Evolutionary conservation across 2,888 invertebrate species (phyloP).

Genomic region (Druceiella hillmani): DNA sequence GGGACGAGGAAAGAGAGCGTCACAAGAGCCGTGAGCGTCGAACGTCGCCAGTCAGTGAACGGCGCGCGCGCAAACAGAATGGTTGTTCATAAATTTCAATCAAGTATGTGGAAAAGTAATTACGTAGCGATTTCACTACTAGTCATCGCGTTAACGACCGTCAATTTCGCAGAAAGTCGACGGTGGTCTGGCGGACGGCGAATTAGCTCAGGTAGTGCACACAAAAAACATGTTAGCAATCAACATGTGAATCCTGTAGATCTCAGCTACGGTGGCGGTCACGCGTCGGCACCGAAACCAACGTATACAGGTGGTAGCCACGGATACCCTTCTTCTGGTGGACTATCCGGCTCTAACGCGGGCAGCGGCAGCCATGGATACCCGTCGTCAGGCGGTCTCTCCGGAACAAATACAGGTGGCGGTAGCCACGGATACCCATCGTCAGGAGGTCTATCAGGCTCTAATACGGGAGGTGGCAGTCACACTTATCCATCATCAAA

Average conservation of each 20-base stretch:
- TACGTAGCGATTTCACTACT: neutral
- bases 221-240: too few species aligned
- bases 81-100: too few species aligned
- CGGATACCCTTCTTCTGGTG: constrained; percentile 31
- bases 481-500: constrained; percentile 21
- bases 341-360: constrained; percentile 7
- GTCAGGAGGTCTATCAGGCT: constrained; percentile 22
- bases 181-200: constrained; percentile 3
- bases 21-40: too few species aligned
- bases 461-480: constrained; percentile 1
- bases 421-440: constrained; percentile 27
- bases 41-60: too few species aligned
- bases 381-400: constrained; percentile 14
- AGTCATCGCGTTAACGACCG: neutral
- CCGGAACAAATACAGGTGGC: too few species aligned
- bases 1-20: too few species aligned
- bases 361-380: constrained; percentile 21
- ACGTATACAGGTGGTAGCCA: too few species aligned
- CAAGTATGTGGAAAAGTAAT: too few species aligned
- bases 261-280: neutral
- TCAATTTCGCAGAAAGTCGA: neutral
- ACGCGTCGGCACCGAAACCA: too few species aligned
- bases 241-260: too few species aligned
- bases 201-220: constrained; percentile 1
- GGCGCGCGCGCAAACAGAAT: too few species aligned